phyloP scores from a whole-genome alignment of 2,113 vertebrate genomes.

The Gobiocypris rarus region DNA sequence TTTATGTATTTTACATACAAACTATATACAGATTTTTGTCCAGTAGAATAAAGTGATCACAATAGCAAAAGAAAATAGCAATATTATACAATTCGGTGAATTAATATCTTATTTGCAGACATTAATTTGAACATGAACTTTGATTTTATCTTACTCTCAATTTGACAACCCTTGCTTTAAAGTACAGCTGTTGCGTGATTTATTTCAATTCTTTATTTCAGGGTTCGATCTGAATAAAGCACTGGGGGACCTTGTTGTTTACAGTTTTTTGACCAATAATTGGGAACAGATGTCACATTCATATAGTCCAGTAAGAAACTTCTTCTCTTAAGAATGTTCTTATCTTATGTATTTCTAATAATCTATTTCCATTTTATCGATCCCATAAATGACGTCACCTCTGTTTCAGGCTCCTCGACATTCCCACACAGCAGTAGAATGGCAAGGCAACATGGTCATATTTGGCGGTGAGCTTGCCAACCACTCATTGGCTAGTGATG shows the following conservation, averaged over 20 bases:
- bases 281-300: slow-evolving; percentile 82
- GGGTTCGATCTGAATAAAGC: slow-evolving; percentile 88
- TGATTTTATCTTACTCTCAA: not conserved
- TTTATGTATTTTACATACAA: not conserved
- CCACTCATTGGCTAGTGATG: slow-evolving; percentile 81
- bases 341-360: not conserved
- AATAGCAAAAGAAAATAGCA: no score
- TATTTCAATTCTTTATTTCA: slow-evolving; percentile 58
- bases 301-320: slow-evolving; percentile 79
- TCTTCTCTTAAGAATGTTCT: not conserved
- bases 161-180: not conserved
- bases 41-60: not conserved
- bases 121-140: not conserved
- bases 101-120: not conserved
- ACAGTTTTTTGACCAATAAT: slow-evolving; percentile 85
- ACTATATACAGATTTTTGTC: not conserved
- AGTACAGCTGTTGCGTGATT: not conserved
- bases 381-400: not conserved
- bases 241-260: slow-evolving; percentile 85
- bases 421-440: slow-evolving; percentile 86
- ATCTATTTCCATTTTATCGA: slow-evolving; percentile 33
- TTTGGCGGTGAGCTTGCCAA: slow-evolving; percentile 85
- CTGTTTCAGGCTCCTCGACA: slow-evolving; percentile 82
- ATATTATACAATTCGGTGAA: no score
- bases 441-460: slow-evolving; percentile 83